Base-by-base conservation (phyloP, 2,888 invertebrate genomes). In the Sinentomon sp. region DNA sequence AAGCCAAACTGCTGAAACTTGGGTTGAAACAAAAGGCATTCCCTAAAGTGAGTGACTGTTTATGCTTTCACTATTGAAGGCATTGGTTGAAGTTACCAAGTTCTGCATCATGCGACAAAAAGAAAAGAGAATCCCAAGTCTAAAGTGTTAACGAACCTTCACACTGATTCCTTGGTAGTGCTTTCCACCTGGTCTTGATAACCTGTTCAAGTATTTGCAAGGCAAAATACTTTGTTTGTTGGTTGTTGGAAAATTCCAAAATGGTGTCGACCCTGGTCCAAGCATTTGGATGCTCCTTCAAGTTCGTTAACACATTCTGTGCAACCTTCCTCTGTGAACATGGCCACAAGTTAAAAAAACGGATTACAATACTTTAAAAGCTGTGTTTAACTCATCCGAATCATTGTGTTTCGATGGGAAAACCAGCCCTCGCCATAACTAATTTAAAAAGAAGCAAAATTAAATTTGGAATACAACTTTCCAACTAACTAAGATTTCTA, bases 241-340 rank as follows among this genome's bases (percentile, higher is more conserved):
- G 85, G 55, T 92, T 89, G 28, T 52, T 55, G 9, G 94, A 94
- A 59, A 68, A 97, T 59, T 97, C 94, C 46, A 99, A 61, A 53
- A 99, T 97, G 35, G 92, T 87, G 57, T 99, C 97, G 39, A 99
- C 97, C 46, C 92, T 64, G 23, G 89, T 94, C 94, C 94, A 94
- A 23, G 97, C 87, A 62, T 94, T 87, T 10, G 94, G 92, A 57
- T 97, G 89, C 56, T 92, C 89, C 51, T 92, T 92, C 33, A 94
- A 61, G 33, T 76, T 72, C 40, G 89, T 94, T 45, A 94, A 60
- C 43, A 94, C 75, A 53, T 89, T 83, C 57, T 92, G 89, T 20
- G 94, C 92, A 44, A 82, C 62, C 44, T 77, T 66, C 55, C 83
- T 74, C 56, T 83, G 69, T 19, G 46, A 38, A 14, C n/a, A n/a